Conservation (phyloP, 2,113 vertebrate species). For the Rostratula benghalensis region DNA sequence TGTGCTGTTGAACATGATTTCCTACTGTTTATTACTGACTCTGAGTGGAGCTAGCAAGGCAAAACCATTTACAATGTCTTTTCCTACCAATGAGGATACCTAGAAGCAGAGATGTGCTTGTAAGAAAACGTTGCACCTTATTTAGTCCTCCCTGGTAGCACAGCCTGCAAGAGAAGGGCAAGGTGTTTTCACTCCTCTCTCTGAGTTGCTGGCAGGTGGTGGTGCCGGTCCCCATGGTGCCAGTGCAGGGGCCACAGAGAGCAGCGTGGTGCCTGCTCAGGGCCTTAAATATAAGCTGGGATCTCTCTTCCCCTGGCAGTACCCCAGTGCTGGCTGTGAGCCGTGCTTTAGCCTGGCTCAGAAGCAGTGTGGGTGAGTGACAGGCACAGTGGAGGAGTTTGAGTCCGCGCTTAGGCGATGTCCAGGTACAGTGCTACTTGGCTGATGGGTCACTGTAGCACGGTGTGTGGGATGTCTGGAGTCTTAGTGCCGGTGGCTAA, state of each 20-base stretch:
- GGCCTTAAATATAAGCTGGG: neutral
- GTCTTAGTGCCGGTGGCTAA: neutral
- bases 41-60: constrained; percentile 20
- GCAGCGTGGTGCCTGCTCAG: neutral
- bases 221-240: neutral
- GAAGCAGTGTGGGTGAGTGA: neutral
- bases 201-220: neutral
- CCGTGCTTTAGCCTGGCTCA: neutral
- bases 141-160: neutral
- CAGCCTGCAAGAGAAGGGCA: neutral
- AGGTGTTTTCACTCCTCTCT: neutral
- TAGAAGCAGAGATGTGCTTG: neutral
- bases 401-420: neutral
- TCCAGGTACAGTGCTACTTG: neutral
- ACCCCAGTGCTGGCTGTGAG: neutral
- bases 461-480: neutral
- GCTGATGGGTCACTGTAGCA: neutral
- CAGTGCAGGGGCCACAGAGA: too few relatives aligned
- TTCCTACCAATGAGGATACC: neutral
- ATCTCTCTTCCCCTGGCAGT: neutral
- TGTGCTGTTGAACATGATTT: constrained; percentile 46
- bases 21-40: constrained; percentile 60
- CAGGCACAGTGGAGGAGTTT: neutral
- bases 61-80: constrained; percentile 21
- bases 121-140: neutral